These are phyloP conservation scores for Nebria salina DNA, from an alignment of 2,888 invertebrate genomes.

Conservation along the genomic window DNA sequence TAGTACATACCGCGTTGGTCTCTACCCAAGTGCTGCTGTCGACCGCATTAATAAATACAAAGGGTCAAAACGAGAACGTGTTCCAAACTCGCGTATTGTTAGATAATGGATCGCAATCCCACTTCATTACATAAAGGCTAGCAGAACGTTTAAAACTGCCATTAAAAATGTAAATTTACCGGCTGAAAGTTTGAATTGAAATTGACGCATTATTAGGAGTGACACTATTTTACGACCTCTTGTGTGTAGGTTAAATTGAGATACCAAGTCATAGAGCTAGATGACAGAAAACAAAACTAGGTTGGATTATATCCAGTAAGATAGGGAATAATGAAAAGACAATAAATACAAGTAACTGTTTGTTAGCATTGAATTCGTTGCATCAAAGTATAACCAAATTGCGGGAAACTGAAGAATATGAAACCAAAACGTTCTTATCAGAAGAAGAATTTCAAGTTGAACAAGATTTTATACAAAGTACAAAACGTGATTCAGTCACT, in stretches of 20 bases:
- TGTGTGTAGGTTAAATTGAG: too few species aligned
- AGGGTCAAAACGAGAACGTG: not conserved
- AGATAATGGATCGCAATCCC: slow-evolving; percentile 15
- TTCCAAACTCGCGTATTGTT: not conserved
- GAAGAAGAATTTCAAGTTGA: slow-evolving; percentile 14
- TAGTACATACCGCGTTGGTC: not conserved
- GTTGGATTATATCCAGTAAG: slow-evolving; percentile 18
- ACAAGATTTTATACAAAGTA: slow-evolving; percentile 3
- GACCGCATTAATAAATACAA: slow-evolving; percentile 8
- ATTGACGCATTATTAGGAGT: not conserved
- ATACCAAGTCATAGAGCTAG: not conserved
- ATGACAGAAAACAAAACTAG: slow-evolving; percentile 27
- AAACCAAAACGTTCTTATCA: not conserved
- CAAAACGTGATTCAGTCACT: not conserved
- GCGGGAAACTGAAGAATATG: slow-evolving; percentile 20
- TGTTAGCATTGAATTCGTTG: not conserved
- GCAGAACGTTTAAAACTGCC: not conserved
- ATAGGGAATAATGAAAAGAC: slow-evolving; percentile 5
- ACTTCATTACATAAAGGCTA: slow-evolving; percentile 7
- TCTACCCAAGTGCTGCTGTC: not conserved
- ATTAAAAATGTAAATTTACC: not conserved
- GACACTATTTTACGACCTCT: slow-evolving; percentile 9
- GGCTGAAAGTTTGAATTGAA: not conserved
- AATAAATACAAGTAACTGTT: not conserved
- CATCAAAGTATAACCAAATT: slow-evolving; percentile 6